Base-by-base conservation (phyloP, 2,113 vertebrate genomes). In the Alexandromys fortis region DNA sequence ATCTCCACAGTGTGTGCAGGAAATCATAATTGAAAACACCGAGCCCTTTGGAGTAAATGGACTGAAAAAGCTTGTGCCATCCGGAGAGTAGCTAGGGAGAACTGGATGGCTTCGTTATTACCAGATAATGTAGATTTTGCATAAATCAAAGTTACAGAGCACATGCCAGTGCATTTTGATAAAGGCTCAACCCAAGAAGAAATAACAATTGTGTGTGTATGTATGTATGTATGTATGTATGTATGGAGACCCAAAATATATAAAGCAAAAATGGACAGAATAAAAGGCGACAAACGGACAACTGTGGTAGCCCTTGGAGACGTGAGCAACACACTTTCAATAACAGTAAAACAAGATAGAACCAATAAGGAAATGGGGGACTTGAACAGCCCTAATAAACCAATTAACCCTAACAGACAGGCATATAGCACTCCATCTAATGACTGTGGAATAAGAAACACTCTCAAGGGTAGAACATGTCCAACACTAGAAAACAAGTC, bases 281-380 rank as follows among this genome's bases (percentile, higher is more conserved):
- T 52, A 19, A 61, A 73, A 58, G 58, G 52, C 6, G 13, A 65
- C 38, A 89, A 28, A 75, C 28, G 33, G 17, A 72, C 7, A 24
- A 2, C 52, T 13, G 4, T 33, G 55, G 9, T 70, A 61, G 58
- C 70, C 58, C 65, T 61, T 89, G 24, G 77, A 89, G 55, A 79
- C 9, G 19, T 73, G 30, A 63, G 4, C 33, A 68, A 47, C 65
- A 3, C 13, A 70, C 63, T 77, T 72, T 79, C 49, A 81, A 22
- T 81, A 89, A 73, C 33, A 38, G 76, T 86, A 67, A 49, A 86
- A 77, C 30, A 63, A 78, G 35, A 77, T 58, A 47, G 83, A 86
- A 42, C 12, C 92, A 73, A 89, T 75, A 89, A 89, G 92, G 92
- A 89, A 89, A 65, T 3, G 6, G 68, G 87, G 42, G 33, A 61